A percentile compares a stretch with the other conserved stretches of the same genome.
Evolutionary conservation across 2,797 vertebrate species (phyloP).

Genomic region (Rhinoraja longicauda): DNA sequence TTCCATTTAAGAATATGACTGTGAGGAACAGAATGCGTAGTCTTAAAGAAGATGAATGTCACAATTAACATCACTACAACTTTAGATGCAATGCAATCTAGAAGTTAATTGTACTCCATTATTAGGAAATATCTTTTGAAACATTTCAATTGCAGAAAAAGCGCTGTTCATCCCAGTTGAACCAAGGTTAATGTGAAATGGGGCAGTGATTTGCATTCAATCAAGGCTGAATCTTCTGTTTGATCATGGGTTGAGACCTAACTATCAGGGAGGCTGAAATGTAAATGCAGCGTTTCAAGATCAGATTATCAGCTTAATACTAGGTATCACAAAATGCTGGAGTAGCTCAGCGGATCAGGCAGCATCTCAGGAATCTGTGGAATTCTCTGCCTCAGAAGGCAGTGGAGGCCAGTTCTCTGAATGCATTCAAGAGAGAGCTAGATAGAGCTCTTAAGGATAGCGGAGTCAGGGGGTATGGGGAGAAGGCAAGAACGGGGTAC

Average conservation of each 20-base stretch:
- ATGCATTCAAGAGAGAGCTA: too few species aligned
- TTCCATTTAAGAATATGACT: background rate
- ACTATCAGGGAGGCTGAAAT: background rate
- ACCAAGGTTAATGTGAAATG: background rate
- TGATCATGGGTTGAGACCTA: background rate
- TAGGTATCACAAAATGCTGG: too few species aligned
- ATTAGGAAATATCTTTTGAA: background rate
- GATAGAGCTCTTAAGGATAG: too few species aligned
- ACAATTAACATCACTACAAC: background rate
- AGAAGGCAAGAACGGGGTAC: too few species aligned
- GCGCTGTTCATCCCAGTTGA: background rate
- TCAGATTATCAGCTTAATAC: too few species aligned
- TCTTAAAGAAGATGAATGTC: background rate
- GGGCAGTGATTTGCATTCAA: background rate
- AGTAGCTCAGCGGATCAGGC: too few species aligned
- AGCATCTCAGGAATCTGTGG: too few species aligned
- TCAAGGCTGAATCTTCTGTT: background rate
- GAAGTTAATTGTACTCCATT: background rate
- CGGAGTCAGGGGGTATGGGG: too few species aligned
- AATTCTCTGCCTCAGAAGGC: too few species aligned
- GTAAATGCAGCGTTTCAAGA: background rate
- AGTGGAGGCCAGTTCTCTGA: too few species aligned
- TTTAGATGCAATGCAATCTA: slow-evolving; percentile 8
- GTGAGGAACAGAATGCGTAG: background rate
- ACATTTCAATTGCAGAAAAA: background rate